A percentile compares a stretch with the other conserved stretches of the same genome.
These are phyloP conservation scores for Thymelicus acteon DNA, from an alignment of 2,888 invertebrate genomes.

Conservation along the genomic window DNA sequence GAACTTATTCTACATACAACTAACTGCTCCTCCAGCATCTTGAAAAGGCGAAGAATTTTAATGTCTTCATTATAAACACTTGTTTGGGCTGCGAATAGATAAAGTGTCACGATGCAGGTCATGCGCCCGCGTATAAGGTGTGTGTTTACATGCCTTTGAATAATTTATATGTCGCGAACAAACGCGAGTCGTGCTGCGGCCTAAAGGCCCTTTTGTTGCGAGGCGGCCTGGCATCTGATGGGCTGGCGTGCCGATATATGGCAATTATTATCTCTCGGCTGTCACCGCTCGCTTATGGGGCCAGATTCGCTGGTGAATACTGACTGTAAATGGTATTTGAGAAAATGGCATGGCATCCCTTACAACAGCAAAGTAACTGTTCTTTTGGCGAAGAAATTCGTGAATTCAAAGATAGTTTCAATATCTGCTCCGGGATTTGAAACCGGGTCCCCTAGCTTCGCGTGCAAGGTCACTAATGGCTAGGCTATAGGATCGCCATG, in stretches of 20 bases:
- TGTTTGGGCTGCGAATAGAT: conserved; percentile 48
- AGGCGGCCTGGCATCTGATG: conserved; percentile 9
- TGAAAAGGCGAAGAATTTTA: conserved; percentile 65
- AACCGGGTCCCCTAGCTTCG: too few relatives aligned
- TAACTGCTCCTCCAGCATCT: conserved; percentile 39
- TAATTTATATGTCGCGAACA: conserved; percentile 47
- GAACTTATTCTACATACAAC: neutral
- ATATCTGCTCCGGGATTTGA: too few relatives aligned
- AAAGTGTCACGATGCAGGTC: conserved; percentile 49
- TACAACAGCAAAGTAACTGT: too few relatives aligned
- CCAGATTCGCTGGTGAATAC: too few relatives aligned
- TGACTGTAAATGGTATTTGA: too few relatives aligned
- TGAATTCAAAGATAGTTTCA: too few relatives aligned
- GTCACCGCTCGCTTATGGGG: conserved; percentile 3
- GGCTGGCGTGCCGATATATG: conserved; percentile 20
- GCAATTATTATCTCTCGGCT: conserved; percentile 32
- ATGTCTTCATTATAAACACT: conserved; percentile 66
- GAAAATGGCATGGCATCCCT: too few relatives aligned
- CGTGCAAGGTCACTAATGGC: too few relatives aligned
- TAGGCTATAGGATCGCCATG: too few relatives aligned
- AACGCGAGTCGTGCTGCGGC: conserved; percentile 43
- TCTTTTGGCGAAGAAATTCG: too few relatives aligned
- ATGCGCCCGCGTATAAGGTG: conserved; percentile 46
- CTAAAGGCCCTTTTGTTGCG: conserved; percentile 39
- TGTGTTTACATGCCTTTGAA: conserved; percentile 47